Evolutionary conservation across 1,140 invertebrate genomes (phyloP).

Genomic region (Ceratina japonica): DNA sequence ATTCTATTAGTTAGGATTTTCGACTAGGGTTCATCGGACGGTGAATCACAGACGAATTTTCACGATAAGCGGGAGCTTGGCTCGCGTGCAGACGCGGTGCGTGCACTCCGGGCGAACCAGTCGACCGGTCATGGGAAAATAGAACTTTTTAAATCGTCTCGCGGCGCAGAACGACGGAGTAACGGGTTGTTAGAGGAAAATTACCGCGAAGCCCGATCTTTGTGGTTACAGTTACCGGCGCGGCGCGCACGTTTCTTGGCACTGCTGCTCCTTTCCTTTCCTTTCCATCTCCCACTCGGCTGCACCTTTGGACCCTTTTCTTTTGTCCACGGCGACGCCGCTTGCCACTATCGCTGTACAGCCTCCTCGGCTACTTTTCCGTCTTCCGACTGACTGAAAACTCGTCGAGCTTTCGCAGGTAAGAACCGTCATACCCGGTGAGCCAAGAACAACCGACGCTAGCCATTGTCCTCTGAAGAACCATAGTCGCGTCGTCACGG

Average conservation of each 20-base stretch:
- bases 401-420: not conserved
- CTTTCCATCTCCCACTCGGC: not conserved
- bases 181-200: slow-evolving; percentile 59
- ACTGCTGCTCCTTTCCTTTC: slow-evolving; percentile 32
- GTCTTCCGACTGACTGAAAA: not conserved
- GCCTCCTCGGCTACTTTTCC: slow-evolving; percentile 5
- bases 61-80: too few species aligned
- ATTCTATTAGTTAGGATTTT: too few species aligned
- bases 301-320: not conserved
- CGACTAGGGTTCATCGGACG: too few species aligned
- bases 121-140: slow-evolving; percentile 53
- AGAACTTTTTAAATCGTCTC: slow-evolving; percentile 50
- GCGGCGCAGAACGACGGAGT: slow-evolving; percentile 50
- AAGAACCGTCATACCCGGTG: not conserved
- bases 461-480: not conserved
- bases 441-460: slow-evolving; percentile 14
- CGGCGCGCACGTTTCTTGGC: slow-evolving; percentile 54
- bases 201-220: slow-evolving; percentile 45
- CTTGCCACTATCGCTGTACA: not conserved
- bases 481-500: too few species aligned
- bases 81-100: too few species aligned
- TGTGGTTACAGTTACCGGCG: slow-evolving; percentile 60
- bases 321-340: not conserved
- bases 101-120: not conserved
- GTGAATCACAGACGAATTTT: too few species aligned